Conservation (phyloP, 1,140 invertebrate species). For the Drosophila nigrodunni region DNA sequence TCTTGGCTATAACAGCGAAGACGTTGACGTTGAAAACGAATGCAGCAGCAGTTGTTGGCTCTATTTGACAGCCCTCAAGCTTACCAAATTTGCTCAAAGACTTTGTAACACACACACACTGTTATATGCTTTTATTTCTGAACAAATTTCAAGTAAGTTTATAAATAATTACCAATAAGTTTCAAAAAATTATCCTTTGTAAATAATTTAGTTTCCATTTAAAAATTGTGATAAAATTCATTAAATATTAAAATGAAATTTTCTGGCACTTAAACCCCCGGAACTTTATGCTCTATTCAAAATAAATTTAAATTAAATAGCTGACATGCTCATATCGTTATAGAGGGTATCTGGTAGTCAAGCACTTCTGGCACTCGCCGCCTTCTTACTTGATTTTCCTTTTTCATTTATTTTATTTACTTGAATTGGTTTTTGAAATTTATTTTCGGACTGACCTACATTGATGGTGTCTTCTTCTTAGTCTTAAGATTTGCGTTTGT, state of each 20-base stretch:
- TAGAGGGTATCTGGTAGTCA: not conserved
- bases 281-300: no score
- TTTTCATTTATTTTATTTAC: constrained; percentile 43
- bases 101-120: not conserved
- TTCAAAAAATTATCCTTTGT: no score
- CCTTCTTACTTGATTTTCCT: not conserved
- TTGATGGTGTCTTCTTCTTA: constrained; percentile 43
- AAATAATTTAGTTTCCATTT: no score
- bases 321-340: no score
- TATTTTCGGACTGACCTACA: constrained; percentile 80
- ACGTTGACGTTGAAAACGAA: constrained; percentile 22
- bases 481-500: constrained; percentile 42
- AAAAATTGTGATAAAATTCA: no score
- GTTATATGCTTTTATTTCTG: no score
- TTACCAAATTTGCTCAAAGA: not conserved
- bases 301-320: no score
- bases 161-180: no score
- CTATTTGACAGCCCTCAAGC: not conserved
- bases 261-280: no score
- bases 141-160: no score
- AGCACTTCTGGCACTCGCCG: not conserved
- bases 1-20: constrained; percentile 38
- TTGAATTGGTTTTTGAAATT: constrained; percentile 58
- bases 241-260: no score
- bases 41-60: not conserved